Evolutionary conservation across 2,888 invertebrate species (phyloP).

Genomic region (Keiferia lycopersicella): DNA sequence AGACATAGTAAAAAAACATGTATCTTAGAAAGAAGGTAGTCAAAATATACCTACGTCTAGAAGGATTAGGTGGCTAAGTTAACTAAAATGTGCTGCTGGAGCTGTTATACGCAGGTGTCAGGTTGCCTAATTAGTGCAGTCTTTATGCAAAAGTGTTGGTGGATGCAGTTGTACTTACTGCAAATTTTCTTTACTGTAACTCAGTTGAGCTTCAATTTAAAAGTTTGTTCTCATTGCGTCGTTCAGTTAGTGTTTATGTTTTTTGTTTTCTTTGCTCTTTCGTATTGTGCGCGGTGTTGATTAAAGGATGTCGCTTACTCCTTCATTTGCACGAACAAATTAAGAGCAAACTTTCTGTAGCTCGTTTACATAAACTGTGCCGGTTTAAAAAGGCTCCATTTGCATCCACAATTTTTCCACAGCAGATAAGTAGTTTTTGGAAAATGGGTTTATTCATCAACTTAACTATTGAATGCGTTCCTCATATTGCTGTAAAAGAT

Average conservation of each 20-base stretch:
- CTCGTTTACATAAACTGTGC: neutral
- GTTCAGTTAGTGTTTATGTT: slow-evolving; percentile 40
- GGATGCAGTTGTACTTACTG: neutral
- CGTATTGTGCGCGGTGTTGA: slow-evolving; percentile 43
- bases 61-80: neutral
- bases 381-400: neutral
- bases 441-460: too few relatives aligned
- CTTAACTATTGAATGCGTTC: too few relatives aligned
- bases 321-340: slow-evolving; percentile 17
- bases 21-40: neutral
- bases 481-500: too few relatives aligned
- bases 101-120: too few relatives aligned
- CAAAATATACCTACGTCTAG: neutral
- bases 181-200: slow-evolving; percentile 23
- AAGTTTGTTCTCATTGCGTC: slow-evolving; percentile 36
- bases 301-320: slow-evolving; percentile 36
- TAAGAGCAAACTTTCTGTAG: slow-evolving; percentile 8
- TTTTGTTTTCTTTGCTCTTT: slow-evolving; percentile 37
- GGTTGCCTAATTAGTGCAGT: too few relatives aligned
- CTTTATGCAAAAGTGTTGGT: too few relatives aligned
- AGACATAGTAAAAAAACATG: too few relatives aligned
- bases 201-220: slow-evolving; percentile 35
- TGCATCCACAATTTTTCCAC: too few relatives aligned
- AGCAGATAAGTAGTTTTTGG: too few relatives aligned
- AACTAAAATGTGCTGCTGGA: neutral